Percentiles rank a stretch among this genome's conserved stretches.
Evolutionary conservation across 2,113 vertebrate genomes (phyloP).

Genomic region (Plotosus lineatus): DNA sequence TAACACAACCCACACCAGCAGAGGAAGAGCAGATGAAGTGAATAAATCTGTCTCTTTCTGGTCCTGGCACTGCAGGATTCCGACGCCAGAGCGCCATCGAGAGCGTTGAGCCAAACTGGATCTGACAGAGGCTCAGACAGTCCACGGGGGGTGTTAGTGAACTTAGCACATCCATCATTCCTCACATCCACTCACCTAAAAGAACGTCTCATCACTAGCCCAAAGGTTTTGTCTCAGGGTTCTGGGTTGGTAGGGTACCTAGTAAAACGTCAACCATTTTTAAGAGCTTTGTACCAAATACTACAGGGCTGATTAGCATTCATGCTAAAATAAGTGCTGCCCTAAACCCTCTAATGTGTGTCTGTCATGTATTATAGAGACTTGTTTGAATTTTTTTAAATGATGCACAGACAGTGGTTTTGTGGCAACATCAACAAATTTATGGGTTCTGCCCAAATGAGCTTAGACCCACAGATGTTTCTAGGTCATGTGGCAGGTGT

Average conservation of each 20-base stretch:
- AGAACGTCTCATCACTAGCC: neutral
- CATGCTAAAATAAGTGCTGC: neutral
- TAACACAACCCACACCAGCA: conserved; percentile 63
- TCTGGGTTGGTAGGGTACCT: neutral
- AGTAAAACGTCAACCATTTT: neutral
- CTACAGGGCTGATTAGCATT: neutral
- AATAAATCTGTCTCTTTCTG: conserved; percentile 65
- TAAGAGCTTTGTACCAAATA: neutral
- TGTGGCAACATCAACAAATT: neutral
- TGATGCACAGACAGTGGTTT: neutral
- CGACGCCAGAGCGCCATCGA: conserved; percentile 52
- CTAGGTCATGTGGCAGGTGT: conserved; percentile 9
- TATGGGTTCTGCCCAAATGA: neutral
- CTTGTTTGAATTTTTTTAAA: too few relatives aligned
- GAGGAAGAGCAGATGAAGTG: conserved; percentile 69
- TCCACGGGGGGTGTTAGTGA: conserved; percentile 27
- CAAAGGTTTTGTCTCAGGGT: neutral
- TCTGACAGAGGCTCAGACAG: conserved; percentile 19
- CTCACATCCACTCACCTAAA: neutral
- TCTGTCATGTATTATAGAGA: too few relatives aligned
- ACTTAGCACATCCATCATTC: conserved; percentile 12
- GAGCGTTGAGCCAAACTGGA: neutral
- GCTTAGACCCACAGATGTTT: neutral
- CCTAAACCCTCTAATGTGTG: neutral
- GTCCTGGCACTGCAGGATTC: conserved; percentile 62